Evolutionary conservation across 2,888 invertebrate species (phyloP).

Genomic region (Mythimna vitellina): DNA sequence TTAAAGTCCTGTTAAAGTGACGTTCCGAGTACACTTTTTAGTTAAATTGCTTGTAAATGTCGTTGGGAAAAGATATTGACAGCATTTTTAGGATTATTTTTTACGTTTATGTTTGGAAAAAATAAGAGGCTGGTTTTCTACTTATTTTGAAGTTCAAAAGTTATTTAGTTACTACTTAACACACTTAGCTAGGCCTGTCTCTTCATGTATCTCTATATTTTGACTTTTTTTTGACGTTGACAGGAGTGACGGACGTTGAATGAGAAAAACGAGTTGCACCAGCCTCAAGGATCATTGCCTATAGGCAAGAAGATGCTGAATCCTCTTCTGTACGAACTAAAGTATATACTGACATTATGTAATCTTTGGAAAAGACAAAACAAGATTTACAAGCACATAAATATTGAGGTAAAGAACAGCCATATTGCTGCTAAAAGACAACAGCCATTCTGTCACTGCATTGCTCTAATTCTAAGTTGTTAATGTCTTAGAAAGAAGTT

Average conservation of each 20-base stretch:
- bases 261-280: too few relatives aligned
- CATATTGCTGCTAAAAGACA: conserved; percentile 4
- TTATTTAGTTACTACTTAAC: neutral
- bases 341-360: too few relatives aligned
- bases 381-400: neutral
- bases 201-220: too few relatives aligned
- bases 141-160: neutral
- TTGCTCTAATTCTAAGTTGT: conserved; percentile 47
- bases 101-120: neutral
- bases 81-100: conserved; percentile 14
- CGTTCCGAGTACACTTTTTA: conserved; percentile 52
- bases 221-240: too few relatives aligned
- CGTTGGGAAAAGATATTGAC: conserved; percentile 37
- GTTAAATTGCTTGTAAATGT: conserved; percentile 58
- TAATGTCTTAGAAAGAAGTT: conserved; percentile 55
- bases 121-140: neutral
- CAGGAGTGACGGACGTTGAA: too few relatives aligned
- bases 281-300: too few relatives aligned
- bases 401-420: neutral
- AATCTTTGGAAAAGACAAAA: neutral
- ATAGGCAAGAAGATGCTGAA: too few relatives aligned
- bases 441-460: conserved; percentile 26
- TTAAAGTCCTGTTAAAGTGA: conserved; percentile 65
- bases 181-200: too few relatives aligned
- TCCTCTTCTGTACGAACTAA: too few relatives aligned